These are phyloP conservation scores for Actinia tenebrosa DNA, from an alignment of 64 coral and sea anemone species.

Conservation along the genomic window DNA sequence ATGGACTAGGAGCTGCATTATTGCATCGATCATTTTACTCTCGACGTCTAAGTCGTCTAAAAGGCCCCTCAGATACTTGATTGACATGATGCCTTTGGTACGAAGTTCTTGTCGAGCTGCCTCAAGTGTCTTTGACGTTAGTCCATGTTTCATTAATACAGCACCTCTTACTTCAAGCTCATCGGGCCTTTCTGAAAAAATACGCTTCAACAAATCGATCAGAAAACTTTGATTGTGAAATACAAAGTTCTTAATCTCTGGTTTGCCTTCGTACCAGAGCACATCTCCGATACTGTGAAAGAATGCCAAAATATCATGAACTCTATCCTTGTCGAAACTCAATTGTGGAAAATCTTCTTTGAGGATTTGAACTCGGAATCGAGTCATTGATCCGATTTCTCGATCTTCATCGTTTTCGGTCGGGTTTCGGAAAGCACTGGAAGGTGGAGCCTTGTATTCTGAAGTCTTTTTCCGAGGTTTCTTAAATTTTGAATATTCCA, in stretches of 20 bases:
- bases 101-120: constrained; percentile 43
- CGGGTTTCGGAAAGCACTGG: not conserved
- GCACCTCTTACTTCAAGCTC: not conserved
- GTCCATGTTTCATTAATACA: not conserved
- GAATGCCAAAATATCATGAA: constrained; percentile 41
- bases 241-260: constrained; percentile 46
- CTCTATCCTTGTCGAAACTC: not conserved
- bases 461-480: not conserved
- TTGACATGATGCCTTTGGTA: constrained; percentile 42
- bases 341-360: not conserved
- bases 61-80: constrained; percentile 13
- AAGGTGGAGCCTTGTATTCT: not conserved
- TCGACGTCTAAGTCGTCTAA: constrained; percentile 13
- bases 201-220: constrained; percentile 43
- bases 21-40: constrained; percentile 38
- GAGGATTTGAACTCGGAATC: not conserved
- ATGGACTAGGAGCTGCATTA: constrained; percentile 52
- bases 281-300: constrained; percentile 63
- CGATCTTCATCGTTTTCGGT: not conserved
- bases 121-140: not conserved
- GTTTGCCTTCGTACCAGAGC: constrained; percentile 53
- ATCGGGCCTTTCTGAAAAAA: constrained; percentile 34
- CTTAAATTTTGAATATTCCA: too few species aligned
- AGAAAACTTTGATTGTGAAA: constrained; percentile 60
- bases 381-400: not conserved